These are phyloP conservation scores for Drosophila neonasuta DNA, from an alignment of 2,888 invertebrate genomes.

Conservation along the genomic window DNA sequence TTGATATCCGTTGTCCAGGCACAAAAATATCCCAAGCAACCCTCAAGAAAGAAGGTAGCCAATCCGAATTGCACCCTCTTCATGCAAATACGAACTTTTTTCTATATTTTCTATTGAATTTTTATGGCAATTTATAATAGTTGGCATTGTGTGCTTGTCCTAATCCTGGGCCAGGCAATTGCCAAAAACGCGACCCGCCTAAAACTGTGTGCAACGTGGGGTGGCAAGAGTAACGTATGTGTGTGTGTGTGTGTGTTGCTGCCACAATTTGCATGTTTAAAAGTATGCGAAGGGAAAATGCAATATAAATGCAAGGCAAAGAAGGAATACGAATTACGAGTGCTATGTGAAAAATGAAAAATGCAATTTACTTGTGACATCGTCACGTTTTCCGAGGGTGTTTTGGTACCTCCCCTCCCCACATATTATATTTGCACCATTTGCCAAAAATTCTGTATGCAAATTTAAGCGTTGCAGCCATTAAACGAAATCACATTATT, in stretches of 20 bases:
- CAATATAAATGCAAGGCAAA: constrained; percentile 44
- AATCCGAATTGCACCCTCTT: constrained; percentile 40
- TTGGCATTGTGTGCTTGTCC: constrained; percentile 55
- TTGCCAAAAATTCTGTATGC: constrained; percentile 73
- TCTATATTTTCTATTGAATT: constrained; percentile 67
- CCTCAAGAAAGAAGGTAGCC: constrained; percentile 36
- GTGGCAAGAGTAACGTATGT: constrained; percentile 4
- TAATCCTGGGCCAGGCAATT: constrained; percentile 65
- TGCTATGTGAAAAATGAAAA: constrained; percentile 67
- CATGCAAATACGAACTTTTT: constrained; percentile 31
- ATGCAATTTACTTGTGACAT: constrained; percentile 74
- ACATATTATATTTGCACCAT: constrained; percentile 25
- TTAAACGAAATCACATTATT: constrained; percentile 72
- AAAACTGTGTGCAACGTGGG: constrained; percentile 22
- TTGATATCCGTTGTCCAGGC: constrained; percentile 35
- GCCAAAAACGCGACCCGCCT: constrained; percentile 40
- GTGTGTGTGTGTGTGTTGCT: constrained; percentile 17
- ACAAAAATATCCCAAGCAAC: constrained; percentile 17
- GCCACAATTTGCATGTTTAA: constrained; percentile 56
- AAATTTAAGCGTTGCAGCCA: constrained; percentile 75
- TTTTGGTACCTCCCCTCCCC: constrained; percentile 3
- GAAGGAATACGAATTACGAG: background rate
- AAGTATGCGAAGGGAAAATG: constrained; percentile 36
- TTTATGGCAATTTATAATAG: constrained; percentile 76
- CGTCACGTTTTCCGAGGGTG: constrained; percentile 52